Conservation (phyloP, 2,888 invertebrate species). For the Oxyteleia sp. region DNA sequence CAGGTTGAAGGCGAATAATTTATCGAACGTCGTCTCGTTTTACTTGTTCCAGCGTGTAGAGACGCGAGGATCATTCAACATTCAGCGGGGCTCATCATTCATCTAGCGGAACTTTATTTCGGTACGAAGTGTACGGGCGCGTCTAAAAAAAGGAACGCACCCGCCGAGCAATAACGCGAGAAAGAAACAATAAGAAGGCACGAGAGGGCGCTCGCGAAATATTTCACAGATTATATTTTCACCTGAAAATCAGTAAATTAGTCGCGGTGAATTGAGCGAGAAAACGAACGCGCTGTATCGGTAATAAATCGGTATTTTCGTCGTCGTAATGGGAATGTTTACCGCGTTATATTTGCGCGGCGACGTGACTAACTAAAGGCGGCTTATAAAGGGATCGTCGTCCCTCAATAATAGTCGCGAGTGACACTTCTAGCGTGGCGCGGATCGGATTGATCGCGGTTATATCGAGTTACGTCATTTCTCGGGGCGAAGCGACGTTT, state of each 20-base stretch:
- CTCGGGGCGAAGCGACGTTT: constrained; percentile 11
- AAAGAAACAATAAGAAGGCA: constrained; percentile 8
- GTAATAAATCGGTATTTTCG: constrained; percentile 37
- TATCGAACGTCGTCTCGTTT: no score
- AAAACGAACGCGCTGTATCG: constrained; percentile 15
- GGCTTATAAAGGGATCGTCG: constrained; percentile 22
- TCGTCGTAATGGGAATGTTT: constrained; percentile 33
- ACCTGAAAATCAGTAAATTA: constrained; percentile 36
- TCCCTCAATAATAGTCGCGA: constrained; percentile 9
- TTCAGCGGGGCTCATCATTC: constrained; percentile 69
- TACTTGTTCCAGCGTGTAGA: constrained; percentile 71
- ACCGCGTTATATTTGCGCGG: constrained; percentile 8
- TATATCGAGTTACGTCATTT: neutral
- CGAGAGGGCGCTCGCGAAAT: constrained; percentile 16
- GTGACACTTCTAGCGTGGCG: neutral
- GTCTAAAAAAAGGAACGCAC: constrained; percentile 29
- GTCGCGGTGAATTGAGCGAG: constrained; percentile 32
- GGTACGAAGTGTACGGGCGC: constrained; percentile 45
- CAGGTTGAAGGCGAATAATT: no score
- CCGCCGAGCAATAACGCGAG: neutral
- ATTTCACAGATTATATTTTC: constrained; percentile 38
- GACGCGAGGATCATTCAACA: constrained; percentile 69
- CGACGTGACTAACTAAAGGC: constrained; percentile 18
- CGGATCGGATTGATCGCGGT: neutral
- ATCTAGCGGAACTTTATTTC: constrained; percentile 70